A percentile compares a stretch with the other conserved stretches of the same genome.
Conservation (phyloP, 1,140 invertebrate species). For the Papilio aristodemus region DNA sequence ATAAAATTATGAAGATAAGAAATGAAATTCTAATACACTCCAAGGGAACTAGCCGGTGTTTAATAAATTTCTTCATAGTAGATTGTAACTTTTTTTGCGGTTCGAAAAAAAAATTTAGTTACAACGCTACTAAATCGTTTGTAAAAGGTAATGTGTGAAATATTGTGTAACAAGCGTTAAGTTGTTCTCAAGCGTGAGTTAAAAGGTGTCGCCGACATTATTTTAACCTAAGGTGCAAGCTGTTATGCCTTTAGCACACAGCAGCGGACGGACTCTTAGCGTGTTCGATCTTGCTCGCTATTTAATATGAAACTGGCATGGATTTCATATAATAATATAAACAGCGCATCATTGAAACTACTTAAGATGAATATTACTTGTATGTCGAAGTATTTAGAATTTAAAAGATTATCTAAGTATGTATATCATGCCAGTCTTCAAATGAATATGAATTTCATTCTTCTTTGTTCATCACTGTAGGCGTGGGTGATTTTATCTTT, state of each 20-base stretch:
- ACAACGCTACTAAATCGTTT: neutral
- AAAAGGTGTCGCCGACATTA: neutral
- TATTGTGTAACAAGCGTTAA: conserved; percentile 1
- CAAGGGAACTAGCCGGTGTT: neutral
- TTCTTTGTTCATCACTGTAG: neutral
- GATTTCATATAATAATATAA: too few species aligned
- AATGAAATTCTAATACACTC: too few species aligned
- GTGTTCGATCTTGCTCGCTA: too few species aligned
- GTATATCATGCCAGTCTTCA: neutral
- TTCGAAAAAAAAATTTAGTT: too few species aligned
- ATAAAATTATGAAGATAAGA: too few species aligned
- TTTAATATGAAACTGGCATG: too few species aligned
- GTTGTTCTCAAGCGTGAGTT: neutral
- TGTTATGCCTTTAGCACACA: neutral
- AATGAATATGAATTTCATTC: neutral
- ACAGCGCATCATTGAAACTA: too few species aligned
- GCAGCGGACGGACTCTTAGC: too few species aligned
- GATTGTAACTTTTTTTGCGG: neutral
- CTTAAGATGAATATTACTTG: too few species aligned
- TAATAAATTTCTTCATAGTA: neutral
- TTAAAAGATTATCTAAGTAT: too few species aligned
- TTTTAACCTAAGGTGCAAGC: neutral
- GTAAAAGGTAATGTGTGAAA: neutral
- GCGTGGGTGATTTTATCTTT: neutral
- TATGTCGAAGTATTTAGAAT: too few species aligned